Base-by-base conservation (phyloP, 2,888 invertebrate species). In the Galerucella calmariensis region DNA sequence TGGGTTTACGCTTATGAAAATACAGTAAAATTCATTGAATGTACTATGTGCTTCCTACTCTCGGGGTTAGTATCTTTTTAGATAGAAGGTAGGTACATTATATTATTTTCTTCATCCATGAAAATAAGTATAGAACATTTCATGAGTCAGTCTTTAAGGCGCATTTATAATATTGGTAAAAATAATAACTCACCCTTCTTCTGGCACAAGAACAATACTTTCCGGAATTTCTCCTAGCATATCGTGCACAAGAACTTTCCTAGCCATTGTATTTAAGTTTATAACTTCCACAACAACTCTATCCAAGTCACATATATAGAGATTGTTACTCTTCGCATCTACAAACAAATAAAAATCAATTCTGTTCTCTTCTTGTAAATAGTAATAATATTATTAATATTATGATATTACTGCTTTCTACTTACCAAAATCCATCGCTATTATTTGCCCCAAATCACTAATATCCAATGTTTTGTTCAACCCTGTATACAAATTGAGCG, bases 271-370 rank as follows among this genome's bases (percentile, higher is more conserved):
- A 66, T 87, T 87, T 63, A 94, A 81, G 0, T 92, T 94, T 12
- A 92, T 84, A 2, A 87, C 91, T 83, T 95, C 94, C 0, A 96
- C 87, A 0, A 90, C 90, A 69, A 89, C 89, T 12, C 90, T 89
- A 0, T 90, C 90, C 0, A 89, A 88, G 84, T 96, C 94, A 73
- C 92, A 88, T 88, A 94, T 91, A 85, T 95, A 96, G 0, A 96
- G 86, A 78, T 92, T 92, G 75, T 94, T 92, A 0, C 93, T 91
- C 10, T 91, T 88, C 79, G 91, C 89, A 88, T 96, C 95, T 93
- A 67, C 11, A 81, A 78, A 35, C 81, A 83, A 44, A 73, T 67
- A 48, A 48, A 11, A 48, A 14, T 48, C 1, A 48, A 48, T 48
- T 48, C 11, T 5, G 14, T 11, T 5, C 3, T 12, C 48, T 14